Evolutionary conservation across 1,140 invertebrate genomes (phyloP).

Genomic region (Trichonephila clavipes): DNA sequence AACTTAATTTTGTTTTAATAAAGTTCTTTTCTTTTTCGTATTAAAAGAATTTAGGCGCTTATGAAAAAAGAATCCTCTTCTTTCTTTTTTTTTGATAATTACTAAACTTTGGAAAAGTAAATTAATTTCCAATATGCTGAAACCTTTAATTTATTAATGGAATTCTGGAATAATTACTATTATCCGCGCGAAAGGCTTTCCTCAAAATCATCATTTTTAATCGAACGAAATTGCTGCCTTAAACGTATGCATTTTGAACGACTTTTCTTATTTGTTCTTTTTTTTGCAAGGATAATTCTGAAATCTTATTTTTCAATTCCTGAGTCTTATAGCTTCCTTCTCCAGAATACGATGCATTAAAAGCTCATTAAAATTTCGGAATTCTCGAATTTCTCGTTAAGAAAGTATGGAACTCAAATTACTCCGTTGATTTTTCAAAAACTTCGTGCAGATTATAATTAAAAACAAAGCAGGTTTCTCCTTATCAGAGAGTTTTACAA

Average conservation of each 20-base stretch:
- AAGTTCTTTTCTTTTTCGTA: no score
- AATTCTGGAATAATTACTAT: no score
- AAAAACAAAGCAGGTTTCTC: background rate
- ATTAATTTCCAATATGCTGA: no score
- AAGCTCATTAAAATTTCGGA: conserved; percentile 42
- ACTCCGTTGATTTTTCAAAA: conserved; percentile 8
- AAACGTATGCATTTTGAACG: background rate
- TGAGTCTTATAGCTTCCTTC: background rate
- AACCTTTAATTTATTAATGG: no score
- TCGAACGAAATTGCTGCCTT: background rate
- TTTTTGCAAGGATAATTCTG: background rate
- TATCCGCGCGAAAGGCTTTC: background rate
- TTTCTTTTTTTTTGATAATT: no score
- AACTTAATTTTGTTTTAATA: no score
- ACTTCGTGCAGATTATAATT: background rate
- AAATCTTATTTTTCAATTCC: background rate
- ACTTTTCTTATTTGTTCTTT: background rate
- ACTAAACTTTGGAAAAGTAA: no score
- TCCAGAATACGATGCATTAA: background rate
- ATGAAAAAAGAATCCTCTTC: no score
- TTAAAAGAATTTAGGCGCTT: no score
- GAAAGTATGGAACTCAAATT: conserved; percentile 4
- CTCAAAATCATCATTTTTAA: background rate
- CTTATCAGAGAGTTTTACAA: conserved; percentile 1
- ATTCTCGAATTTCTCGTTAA: conserved; percentile 54